phyloP scores from a whole-genome alignment of 2,888 invertebrate species.

The Harpalus rufipes region DNA sequence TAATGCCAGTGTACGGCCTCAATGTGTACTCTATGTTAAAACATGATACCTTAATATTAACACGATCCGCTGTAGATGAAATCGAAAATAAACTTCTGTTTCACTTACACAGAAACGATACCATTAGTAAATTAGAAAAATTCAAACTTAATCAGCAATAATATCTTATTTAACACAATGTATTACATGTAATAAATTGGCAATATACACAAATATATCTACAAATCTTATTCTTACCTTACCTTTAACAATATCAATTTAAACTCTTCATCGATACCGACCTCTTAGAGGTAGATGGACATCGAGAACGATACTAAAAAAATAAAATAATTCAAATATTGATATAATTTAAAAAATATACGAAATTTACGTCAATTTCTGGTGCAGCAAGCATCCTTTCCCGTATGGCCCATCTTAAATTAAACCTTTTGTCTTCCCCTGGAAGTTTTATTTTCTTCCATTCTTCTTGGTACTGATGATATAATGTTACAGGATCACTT shows the following conservation, averaged over 20 bases:
- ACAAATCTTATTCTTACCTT: slow-evolving; percentile 13
- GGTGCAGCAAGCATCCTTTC: slow-evolving; percentile 82
- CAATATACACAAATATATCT: slow-evolving; percentile 51
- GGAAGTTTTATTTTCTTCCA: slow-evolving; percentile 89
- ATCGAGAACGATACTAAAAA: not conserved
- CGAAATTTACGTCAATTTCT: slow-evolving; percentile 69
- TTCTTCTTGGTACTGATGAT: slow-evolving; percentile 86
- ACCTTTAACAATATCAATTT: not conserved
- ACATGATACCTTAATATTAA: slow-evolving; percentile 94
- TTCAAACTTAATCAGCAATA: slow-evolving; percentile 82
- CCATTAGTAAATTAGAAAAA: slow-evolving; percentile 75
- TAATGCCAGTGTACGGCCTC: slow-evolving; percentile 97
- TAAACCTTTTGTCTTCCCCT: slow-evolving; percentile 84
- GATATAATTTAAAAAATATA: slow-evolving; percentile 7
- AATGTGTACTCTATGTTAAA: slow-evolving; percentile 99
- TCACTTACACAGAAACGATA: slow-evolving; percentile 83
- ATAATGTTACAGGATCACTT: slow-evolving; percentile 87
- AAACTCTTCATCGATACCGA: not conserved
- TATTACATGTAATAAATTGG: slow-evolving; percentile 62
- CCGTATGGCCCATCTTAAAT: slow-evolving; percentile 85
- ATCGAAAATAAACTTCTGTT: slow-evolving; percentile 89
- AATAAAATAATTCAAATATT: not conserved
- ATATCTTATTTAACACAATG: slow-evolving; percentile 61
- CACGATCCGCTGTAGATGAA: slow-evolving; percentile 89
- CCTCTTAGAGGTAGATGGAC: slow-evolving; percentile 2